Conservation (phyloP, 1,140 invertebrate species). For the Brachionus asplanchnoidis region DNA sequence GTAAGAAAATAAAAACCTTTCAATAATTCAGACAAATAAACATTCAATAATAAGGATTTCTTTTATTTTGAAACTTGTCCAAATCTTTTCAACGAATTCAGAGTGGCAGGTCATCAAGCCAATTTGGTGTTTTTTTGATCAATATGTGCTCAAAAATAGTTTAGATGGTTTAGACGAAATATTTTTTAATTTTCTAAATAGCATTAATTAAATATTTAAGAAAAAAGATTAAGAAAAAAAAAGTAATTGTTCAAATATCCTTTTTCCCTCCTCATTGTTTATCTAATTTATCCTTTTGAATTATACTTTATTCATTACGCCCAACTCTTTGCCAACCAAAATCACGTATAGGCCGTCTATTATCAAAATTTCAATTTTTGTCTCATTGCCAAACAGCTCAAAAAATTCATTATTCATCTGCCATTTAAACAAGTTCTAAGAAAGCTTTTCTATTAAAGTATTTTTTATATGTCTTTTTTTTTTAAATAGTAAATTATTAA, state of each 20-base stretch:
- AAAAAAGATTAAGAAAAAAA: neutral
- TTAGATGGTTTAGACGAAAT: neutral
- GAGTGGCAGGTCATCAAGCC: neutral
- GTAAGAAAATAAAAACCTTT: neutral
- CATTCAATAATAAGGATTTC: neutral
- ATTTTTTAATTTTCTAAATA: neutral
- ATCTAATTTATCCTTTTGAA: neutral
- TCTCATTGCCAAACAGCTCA: neutral
- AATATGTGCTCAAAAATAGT: neutral
- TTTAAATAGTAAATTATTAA: neutral
- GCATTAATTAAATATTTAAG: neutral
- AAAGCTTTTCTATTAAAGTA: no score
- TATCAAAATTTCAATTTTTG: neutral
- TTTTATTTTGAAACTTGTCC: neutral
- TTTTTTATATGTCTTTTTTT: neutral
- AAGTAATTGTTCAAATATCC: neutral
- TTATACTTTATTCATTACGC: neutral
- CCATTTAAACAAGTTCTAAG: no score
- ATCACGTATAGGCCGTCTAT: neutral
- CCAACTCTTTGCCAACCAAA: neutral
- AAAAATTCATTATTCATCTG: no score
- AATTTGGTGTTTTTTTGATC: neutral
- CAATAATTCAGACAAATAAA: neutral
- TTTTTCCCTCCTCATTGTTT: neutral
- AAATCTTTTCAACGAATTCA: neutral